A percentile compares a stretch with the other conserved stretches of the same genome.
These are phyloP conservation scores for Lanistes nyassanus DNA, from an alignment of 1,140 invertebrate species.

Conservation along the genomic window DNA sequence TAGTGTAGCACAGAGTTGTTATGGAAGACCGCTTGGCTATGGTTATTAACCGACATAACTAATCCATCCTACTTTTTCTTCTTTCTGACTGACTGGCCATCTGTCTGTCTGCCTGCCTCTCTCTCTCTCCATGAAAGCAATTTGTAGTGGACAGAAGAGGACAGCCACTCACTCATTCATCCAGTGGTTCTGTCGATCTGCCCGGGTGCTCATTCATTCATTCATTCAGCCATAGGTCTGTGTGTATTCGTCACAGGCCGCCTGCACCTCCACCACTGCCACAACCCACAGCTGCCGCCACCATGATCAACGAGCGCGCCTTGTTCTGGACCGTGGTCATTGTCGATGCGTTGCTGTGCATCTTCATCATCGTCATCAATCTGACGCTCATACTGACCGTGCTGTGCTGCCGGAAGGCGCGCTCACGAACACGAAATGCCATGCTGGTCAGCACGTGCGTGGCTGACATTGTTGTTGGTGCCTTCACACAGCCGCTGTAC, in stretches of 20 bases:
- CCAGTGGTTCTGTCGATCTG: too few species aligned
- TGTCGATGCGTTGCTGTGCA: constrained; percentile 17
- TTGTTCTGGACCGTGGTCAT: constrained; percentile 10
- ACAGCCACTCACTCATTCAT: background rate
- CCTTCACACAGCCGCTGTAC: constrained; percentile 23
- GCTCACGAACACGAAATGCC: constrained; percentile 15
- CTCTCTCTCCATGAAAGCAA: too few species aligned
- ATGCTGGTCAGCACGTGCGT: constrained; percentile 23
- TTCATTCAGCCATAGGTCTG: background rate
- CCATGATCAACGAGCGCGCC: constrained; percentile 7
- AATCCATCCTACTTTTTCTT: too few species aligned
- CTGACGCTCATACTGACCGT: constrained; percentile 10
- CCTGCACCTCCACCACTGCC: background rate
- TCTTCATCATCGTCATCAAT: constrained; percentile 18
- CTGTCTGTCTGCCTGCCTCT: constrained; percentile 9
- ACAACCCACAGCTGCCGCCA: background rate
- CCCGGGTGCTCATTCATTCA: too few species aligned
- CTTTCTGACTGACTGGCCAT: background rate
- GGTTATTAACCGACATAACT: too few species aligned
- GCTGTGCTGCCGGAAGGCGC: constrained; percentile 1
- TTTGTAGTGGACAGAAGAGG: too few species aligned
- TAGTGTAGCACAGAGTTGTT: too few species aligned
- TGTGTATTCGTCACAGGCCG: background rate
- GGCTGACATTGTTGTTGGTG: constrained; percentile 15
- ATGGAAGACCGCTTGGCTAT: too few species aligned